Base-by-base conservation (phyloP, 2,113 vertebrate genomes). In the Tachuris rubrigastra region DNA sequence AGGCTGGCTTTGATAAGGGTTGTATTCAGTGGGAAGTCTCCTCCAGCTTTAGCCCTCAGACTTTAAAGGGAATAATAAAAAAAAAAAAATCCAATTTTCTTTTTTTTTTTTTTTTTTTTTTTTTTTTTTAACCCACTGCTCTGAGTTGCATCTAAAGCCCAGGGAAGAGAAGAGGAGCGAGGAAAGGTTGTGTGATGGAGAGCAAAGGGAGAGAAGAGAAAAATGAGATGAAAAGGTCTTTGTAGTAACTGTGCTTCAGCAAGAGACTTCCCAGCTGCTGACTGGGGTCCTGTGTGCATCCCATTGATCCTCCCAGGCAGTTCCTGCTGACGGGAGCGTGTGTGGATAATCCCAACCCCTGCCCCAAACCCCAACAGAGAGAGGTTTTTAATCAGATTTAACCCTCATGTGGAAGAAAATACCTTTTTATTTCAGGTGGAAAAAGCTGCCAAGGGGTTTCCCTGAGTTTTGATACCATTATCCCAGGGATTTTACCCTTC, bases 271-370 rank as follows among this genome's bases (percentile, higher is more conserved):
- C 41, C 62, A 19, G 87, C 42, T 73, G 42, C 86, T 3, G 5
- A 23, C 47, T 2, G 14, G 37, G 69, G 7, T 75, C 44, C 28
- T 2, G 47, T 5, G 58, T 15, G 52, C 37, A 63, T 46, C 9
- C 4, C 23, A 5, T 2, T 0, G n/a, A 49, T 66, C 56, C 75
- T 72, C 71, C 75, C 1, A 47, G 46, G 79, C 74, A 66, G 53
- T 49, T 60, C 21, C 39, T 59, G 35, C 83, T 52, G 23, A 9
- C 0, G 0, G 68, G 31, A 27, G 5, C 0, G 6, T 0, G 0
- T 9, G n/a, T 3, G 62, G 59, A 30, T 21, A 65, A 94, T 28
- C 55, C 76, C 56, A 75, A 8, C 22, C 25, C 55, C 44, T 81
- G 41, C 68, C 58, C 65, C 50, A 35, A 37, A 23, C 39, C 41